Base-by-base conservation (phyloP, 2,888 invertebrate species). In the Malacosoma neustria region DNA sequence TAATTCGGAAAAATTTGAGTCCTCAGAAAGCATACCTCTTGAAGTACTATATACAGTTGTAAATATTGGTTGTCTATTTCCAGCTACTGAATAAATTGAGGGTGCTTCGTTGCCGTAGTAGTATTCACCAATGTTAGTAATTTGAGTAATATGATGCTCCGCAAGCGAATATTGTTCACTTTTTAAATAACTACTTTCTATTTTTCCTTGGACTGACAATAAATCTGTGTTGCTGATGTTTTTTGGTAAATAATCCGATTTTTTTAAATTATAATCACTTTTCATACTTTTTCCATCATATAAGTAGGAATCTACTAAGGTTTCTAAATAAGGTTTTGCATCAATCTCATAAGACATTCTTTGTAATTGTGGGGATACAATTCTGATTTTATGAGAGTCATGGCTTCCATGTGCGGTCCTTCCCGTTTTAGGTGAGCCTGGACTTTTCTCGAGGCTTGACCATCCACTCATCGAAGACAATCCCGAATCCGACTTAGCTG, bases 401-500 rank as follows among this genome's bases (percentile, higher is more conserved):
- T 82, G 81, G 41, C 66, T 61, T 38, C 59, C 58, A 44, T 84
- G 84, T 13, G 64, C 52, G 14, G 72, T 60, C 61, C 80, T 72
- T 14, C 76, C 82, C 13, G 85, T 90, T 67, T 92, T 92, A 0
- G 94, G 93, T 0, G 93, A 94, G 14, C 92, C 92, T 3, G 94
- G 94, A 22, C 94, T 94, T 76, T 94, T 94, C 69, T 95, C 94
- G 56, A 94, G 77, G 61, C 93, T 93, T 7, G 93, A 93, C 90
- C 94, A 93, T 3, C 94, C 94, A 60, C 93, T 94, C 91, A 95
- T 92, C 4, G 95, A 95, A 0, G 94, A 94, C 35, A 95, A 75
- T 0, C 95, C 95, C 0, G 95, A 95, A 68, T 95, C 95, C 1
- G 95, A 95, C 69, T 94, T 95, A 1, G 93, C 91, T 3, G 92